Evolutionary conservation across 2,888 invertebrate species (phyloP).

Genomic region (Drosophila birchii): DNA sequence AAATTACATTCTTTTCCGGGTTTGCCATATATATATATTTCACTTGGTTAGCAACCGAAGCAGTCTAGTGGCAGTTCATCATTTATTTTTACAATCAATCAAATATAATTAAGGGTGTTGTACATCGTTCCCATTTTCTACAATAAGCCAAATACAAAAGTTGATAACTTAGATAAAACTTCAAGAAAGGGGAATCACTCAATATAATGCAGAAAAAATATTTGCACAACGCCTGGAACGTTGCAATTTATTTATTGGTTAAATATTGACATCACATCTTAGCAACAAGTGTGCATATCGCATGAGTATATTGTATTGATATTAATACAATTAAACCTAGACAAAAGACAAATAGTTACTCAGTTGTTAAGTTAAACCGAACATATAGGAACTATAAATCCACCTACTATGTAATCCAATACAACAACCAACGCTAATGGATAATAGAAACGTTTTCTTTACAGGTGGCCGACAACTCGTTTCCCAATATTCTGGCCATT

Average conservation of each 20-base stretch:
- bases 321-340: background rate
- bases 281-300: background rate
- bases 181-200: background rate
- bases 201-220: background rate
- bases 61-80: no score
- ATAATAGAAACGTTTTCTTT: constrained; percentile 10
- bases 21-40: background rate
- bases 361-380: background rate
- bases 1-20: background rate
- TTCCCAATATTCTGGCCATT: constrained; percentile 93
- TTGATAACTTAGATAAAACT: background rate
- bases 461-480: constrained; percentile 93
- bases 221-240: background rate
- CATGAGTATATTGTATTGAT: background rate
- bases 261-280: background rate
- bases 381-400: background rate
- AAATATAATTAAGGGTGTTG: background rate
- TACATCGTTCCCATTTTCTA: background rate
- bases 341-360: background rate
- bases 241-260: background rate
- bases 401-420: background rate
- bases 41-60: background rate
- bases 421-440: background rate
- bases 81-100: background rate
- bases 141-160: background rate